Evolutionary conservation across 2,888 invertebrate species (phyloP).

Genomic region (Zygogramma bicolorata): DNA sequence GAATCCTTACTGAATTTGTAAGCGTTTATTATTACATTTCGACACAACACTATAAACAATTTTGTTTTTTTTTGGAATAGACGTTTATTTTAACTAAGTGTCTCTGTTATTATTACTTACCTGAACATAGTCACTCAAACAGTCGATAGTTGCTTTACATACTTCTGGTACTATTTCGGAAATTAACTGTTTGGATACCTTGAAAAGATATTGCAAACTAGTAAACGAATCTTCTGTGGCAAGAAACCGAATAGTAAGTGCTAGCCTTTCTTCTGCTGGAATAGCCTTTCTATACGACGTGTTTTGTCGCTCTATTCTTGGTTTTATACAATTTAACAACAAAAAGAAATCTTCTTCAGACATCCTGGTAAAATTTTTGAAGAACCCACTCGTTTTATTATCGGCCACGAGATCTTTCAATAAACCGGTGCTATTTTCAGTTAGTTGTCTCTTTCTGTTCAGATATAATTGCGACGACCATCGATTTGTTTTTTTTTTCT

Average conservation of each 20-base stretch:
- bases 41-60: not conserved
- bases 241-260: not conserved
- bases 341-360: conserved; percentile 10
- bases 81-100: not conserved
- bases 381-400: conserved; percentile 13
- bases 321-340: conserved; percentile 18
- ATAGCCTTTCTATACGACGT: conserved; percentile 8
- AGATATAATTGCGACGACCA: conserved; percentile 3
- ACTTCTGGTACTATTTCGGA: conserved; percentile 4
- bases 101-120: conserved; percentile 14
- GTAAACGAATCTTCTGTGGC: conserved; percentile 8
- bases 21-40: conserved; percentile 9
- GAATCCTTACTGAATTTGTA: not conserved
- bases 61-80: conserved; percentile 1
- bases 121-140: conserved; percentile 5
- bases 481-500: conserved; percentile 12
- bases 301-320: conserved; percentile 7
- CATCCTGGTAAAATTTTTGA: conserved; percentile 14
- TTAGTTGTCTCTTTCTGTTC: not conserved
- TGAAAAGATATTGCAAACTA: not conserved
- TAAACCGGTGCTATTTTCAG: not conserved
- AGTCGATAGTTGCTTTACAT: not conserved
- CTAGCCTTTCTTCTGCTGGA: conserved; percentile 5
- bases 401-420: not conserved
- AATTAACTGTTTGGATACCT: not conserved